These are phyloP conservation scores for Sminthurinus signatus DNA, from an alignment of 1,140 invertebrate genomes.

Conservation along the genomic window DNA sequence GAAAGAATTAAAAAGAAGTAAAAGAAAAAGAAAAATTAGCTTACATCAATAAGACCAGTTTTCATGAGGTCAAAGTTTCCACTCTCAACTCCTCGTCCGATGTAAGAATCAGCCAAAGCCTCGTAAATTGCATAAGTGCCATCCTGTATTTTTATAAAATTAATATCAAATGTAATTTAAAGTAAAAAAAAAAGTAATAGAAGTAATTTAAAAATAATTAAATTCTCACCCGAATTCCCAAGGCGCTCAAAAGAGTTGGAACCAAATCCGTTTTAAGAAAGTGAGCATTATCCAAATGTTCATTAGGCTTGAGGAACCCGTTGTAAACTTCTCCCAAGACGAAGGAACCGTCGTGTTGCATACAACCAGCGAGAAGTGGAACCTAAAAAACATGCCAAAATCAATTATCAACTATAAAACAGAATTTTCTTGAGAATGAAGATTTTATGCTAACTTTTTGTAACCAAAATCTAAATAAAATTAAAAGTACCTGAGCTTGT, in stretches of 20 bases:
- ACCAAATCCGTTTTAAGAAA: slow-evolving; percentile 21
- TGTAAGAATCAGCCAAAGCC: slow-evolving; percentile 19
- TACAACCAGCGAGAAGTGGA: slow-evolving; percentile 29
- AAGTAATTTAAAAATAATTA: too few relatives aligned
- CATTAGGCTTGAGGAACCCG: slow-evolving; percentile 16
- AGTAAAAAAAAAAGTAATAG: too few relatives aligned
- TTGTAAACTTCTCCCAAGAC: slow-evolving; percentile 22
- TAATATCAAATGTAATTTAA: too few relatives aligned
- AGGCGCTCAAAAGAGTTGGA: slow-evolving; percentile 13
- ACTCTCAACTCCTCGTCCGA: slow-evolving; percentile 9
- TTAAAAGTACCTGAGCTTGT: slow-evolving; percentile 18
- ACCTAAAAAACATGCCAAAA: too few relatives aligned
- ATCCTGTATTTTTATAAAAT: slow-evolving; percentile 14
- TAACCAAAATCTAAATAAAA: too few relatives aligned
- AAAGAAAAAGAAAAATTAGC: neutral
- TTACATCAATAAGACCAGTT: slow-evolving; percentile 36
- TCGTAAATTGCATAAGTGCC: slow-evolving; percentile 23
- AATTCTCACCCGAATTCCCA: too few relatives aligned
- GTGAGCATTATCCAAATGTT: neutral
- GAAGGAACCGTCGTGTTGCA: slow-evolving; percentile 26
- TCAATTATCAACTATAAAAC: too few relatives aligned
- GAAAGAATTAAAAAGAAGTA: too few relatives aligned
- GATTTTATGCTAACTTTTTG: too few relatives aligned
- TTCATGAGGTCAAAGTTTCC: slow-evolving; percentile 25
- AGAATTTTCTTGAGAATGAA: too few relatives aligned